Base-by-base conservation (phyloP, 2,888 invertebrate species). In the Athetis lepigone region DNA sequence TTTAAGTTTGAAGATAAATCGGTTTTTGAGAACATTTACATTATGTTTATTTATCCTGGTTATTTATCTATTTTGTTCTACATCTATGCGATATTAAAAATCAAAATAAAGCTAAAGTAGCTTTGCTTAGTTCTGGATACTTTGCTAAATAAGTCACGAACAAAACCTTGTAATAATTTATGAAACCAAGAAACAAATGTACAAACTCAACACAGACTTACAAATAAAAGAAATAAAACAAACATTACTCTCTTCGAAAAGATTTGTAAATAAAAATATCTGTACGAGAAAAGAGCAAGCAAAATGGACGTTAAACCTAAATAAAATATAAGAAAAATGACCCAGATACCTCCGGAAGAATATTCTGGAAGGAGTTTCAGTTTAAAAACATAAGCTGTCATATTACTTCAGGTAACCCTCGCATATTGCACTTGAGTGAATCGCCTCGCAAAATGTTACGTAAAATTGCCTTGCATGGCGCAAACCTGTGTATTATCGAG, bases 391-490 rank as follows among this genome's bases (percentile, higher is more conserved):
- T 75, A 79, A 79, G 76, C 66, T 59, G 72, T 65, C 76, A 56
- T 62, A 75, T 79, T 58, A 70, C 61, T n/a, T 47, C 6, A 33
- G 8, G 62, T 68, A 62, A 52, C 59, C 52, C 36, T 40, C 45
- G 69, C 59, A 79, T 73, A 77, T 73, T 80, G 75, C 69, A 55
- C 75, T 64, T 47, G 58, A 73, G 74, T 73, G 77, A 77, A 77
- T 77, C 74, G 74, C 60, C 61, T 74, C 25, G 33, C 37, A 80
- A 79, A 65, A 73, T 76, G 76, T 65, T 62, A 55, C 57, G 50
- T 57, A n/a, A 78, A 75, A 78, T 65, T 61, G 58, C 60, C 55
- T 51, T 25, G 61, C 46, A 43, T 19, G 65, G 67, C 13, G 57
- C 61, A 66, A 79, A 65, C 56, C 54, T 57, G 52, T 78, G 29